Conservation (phyloP, 2,888 invertebrate species). For the Halocaridina rubra region DNA sequence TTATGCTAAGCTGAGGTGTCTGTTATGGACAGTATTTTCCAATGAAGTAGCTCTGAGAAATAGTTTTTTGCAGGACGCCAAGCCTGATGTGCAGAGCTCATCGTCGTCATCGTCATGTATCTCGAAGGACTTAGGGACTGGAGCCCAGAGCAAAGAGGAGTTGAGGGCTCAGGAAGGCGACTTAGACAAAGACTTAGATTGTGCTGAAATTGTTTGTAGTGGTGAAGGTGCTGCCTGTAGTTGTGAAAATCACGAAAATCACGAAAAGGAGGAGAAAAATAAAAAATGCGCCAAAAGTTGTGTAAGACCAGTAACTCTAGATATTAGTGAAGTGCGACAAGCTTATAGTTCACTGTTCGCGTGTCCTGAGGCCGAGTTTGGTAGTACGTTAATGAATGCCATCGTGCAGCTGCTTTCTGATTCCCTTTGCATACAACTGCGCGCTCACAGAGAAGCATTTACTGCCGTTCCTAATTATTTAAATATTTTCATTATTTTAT, state of each 20-base stretch:
- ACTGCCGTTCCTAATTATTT: constrained; percentile 51
- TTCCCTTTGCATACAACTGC: constrained; percentile 53
- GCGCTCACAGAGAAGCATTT: constrained; percentile 47
- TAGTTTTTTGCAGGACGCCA: constrained; percentile 45
- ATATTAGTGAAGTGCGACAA: constrained; percentile 51
- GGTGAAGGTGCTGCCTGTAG: constrained; percentile 62
- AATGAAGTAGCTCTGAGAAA: constrained; percentile 59
- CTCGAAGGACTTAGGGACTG: constrained; percentile 15
- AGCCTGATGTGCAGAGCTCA: constrained; percentile 8
- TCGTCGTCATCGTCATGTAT: constrained; percentile 13
- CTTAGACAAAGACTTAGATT: constrained; percentile 88
- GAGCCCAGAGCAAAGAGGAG: constrained; percentile 71
- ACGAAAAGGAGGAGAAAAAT: not conserved
- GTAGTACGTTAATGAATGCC: constrained; percentile 56
- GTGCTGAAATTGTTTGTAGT: constrained; percentile 70
- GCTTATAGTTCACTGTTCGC: constrained; percentile 49
- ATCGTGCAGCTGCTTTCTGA: constrained; percentile 52
- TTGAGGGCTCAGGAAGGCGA: constrained; percentile 81
- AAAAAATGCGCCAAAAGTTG: not conserved
- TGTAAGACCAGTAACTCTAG: constrained; percentile 14
- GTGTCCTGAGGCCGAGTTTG: constrained; percentile 56
- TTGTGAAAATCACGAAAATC: constrained; percentile 10
- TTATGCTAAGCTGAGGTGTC: constrained; percentile 56
- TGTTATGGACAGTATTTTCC: constrained; percentile 60
- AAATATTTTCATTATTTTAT: constrained; percentile 59